A percentile compares a stretch with the other conserved stretches of the same genome.
Evolutionary conservation across 92 coral and sea anemone genomes (phyloP).

Genomic region (Meandrina meandrites): DNA sequence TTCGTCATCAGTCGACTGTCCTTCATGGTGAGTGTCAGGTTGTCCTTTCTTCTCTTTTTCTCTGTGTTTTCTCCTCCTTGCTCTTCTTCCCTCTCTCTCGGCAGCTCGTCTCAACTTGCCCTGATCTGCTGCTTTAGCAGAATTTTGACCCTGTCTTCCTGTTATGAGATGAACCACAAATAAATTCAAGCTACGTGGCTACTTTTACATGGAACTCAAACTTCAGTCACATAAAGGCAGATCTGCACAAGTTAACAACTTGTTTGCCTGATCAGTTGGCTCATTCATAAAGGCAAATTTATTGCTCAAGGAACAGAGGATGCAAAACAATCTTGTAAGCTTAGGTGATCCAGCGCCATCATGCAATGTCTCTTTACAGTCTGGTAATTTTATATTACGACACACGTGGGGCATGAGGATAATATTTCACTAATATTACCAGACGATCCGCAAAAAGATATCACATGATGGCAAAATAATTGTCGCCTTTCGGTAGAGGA

Average conservation of each 20-base stretch:
- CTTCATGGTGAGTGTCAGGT: conserved; percentile 80
- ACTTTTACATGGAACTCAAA: not conserved
- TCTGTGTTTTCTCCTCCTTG: conserved; percentile 82
- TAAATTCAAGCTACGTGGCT: not conserved
- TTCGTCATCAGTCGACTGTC: conserved; percentile 96
- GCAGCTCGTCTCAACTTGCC: conserved; percentile 85
- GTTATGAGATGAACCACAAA: not conserved
- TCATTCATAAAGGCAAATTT: too few relatives aligned
- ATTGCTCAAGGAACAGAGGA: too few relatives aligned
- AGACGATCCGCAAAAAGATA: too few relatives aligned
- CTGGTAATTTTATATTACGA: too few relatives aligned
- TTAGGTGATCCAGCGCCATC: too few relatives aligned
- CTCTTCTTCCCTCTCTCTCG: conserved; percentile 95
- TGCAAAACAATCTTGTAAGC: too few relatives aligned
- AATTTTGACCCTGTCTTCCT: conserved; percentile 57
- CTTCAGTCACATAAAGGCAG: not conserved
- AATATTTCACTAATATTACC: too few relatives aligned
- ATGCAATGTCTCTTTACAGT: too few relatives aligned
- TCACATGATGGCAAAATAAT: too few relatives aligned
- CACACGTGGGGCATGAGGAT: too few relatives aligned
- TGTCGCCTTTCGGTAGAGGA: too few relatives aligned
- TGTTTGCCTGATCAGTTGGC: not conserved
- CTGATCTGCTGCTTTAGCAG: conserved; percentile 28
- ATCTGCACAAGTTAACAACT: too few relatives aligned
- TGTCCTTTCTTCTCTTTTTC: conserved; percentile 68